Base-by-base conservation (phyloP, 2,888 invertebrate species). In the Bombyx huttoni region DNA sequence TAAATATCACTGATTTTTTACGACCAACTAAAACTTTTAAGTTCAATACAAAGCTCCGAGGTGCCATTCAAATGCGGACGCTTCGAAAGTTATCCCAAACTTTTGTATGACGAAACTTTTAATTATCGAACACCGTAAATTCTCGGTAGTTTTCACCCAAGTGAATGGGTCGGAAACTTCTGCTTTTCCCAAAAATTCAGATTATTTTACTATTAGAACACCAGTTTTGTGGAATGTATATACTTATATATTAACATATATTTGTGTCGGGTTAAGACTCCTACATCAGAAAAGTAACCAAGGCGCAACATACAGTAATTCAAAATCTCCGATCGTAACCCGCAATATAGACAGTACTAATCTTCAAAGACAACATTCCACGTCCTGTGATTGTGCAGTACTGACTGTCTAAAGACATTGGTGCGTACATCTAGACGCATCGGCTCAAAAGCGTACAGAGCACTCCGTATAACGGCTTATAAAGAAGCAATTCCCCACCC, bases 121-220 rank as follows among this genome's bases (percentile, higher is more conserved):
- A 69, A 69, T 65, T 67, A 68, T 68, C 62, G 64, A 63, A 62
- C 58, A 61, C 56, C 54, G 54, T 40, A 40, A 54, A 57, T 60
- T 54, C 13, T 51, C 53, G 55, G 55, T 57, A 55, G 59, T 60
- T 59, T 46, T 50, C 51, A 47, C 40, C 40, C 40, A 12, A 12
- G 40, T 40, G 12, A 40, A 40, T 40, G 40, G 40, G 40, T 7
- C 40, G 40, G 40, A 40, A 40, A 40, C 24, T 40, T 40, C 40
- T 10, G 7, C 9, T 40, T 40, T 40, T 12, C 40, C 40, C 1
- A 12, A 12, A 40, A 40, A 40, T 40, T 40, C 40, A 10, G 1
- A 40, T 10, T 1, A 12, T 40, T 40, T 40, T 12, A 10, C 12
- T 6, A 3, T 40, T 24, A 24, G 24, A 24, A 24, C 2, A 24